Percentiles rank a stretch among this genome's conserved stretches.
These are phyloP conservation scores for Sanderia malayensis DNA, from an alignment of 30 jellyfish, hydroid and myxozoan species.

Conservation along the genomic window DNA sequence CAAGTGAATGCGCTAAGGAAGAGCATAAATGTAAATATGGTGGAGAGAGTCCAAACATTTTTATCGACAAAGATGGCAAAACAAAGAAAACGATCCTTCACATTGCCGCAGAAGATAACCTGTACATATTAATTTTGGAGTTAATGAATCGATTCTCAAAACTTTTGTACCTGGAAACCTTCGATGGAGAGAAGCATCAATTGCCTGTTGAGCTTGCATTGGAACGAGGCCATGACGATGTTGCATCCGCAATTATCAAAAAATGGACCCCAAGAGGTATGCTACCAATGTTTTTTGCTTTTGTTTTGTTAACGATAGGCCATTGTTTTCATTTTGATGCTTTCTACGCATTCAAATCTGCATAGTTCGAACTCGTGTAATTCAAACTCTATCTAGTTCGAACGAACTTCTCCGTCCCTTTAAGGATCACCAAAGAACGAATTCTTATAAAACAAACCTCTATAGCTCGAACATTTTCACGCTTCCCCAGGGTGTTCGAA, in stretches of 20 bases:
- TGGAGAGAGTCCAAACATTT: neutral
- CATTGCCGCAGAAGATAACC: slow-evolving; percentile 72
- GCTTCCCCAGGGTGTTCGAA: too few relatives aligned
- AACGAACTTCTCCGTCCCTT: too few relatives aligned
- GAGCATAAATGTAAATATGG: slow-evolving; percentile 43
- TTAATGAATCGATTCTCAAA: slow-evolving; percentile 50
- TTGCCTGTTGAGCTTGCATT: slow-evolving; percentile 75
- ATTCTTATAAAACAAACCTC: too few relatives aligned
- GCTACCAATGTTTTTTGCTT: too few relatives aligned
- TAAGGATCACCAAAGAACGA: too few relatives aligned
- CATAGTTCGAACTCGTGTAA: too few relatives aligned
- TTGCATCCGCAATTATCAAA: slow-evolving; percentile 52
- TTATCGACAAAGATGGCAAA: slow-evolving; percentile 1
- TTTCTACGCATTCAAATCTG: too few relatives aligned
- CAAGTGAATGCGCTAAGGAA: neutral
- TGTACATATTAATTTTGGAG: slow-evolving; percentile 30
- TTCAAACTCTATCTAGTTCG: too few relatives aligned
- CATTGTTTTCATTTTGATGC: too few relatives aligned
- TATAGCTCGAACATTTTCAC: too few relatives aligned
- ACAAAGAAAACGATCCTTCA: slow-evolving; percentile 63
- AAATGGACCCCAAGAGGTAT: slow-evolving; percentile 77
- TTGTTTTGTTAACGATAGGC: too few relatives aligned
- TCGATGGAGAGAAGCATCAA: slow-evolving; percentile 19
- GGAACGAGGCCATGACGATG: slow-evolving; percentile 52
- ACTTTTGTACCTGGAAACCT: slow-evolving; percentile 37